Conservation (phyloP, 2,797 vertebrate genomes). For the Phoeniculus purpureus region DNA sequence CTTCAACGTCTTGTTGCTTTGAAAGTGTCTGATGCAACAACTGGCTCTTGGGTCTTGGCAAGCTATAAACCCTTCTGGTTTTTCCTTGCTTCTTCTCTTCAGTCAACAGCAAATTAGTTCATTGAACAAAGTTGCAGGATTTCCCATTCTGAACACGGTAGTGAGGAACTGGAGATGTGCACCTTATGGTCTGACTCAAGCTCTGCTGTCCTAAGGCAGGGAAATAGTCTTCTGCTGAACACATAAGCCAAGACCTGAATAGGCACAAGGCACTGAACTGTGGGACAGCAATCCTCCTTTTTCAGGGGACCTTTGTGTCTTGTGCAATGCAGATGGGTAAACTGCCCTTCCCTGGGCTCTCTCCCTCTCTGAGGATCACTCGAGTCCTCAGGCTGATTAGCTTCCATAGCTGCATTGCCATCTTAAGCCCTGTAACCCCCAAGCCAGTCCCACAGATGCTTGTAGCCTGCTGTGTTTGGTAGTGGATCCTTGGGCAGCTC, state of each 20-base stretch:
- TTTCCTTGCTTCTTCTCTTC: not conserved
- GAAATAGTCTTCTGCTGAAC: not conserved
- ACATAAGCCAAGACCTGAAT: not conserved
- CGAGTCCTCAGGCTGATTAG: not conserved
- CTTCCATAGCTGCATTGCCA: not conserved
- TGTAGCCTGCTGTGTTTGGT: not conserved
- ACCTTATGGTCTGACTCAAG: not conserved
- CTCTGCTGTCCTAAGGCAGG: not conserved
- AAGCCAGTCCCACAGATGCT: not conserved
- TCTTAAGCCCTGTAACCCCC: not conserved
- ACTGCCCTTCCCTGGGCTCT: not conserved
- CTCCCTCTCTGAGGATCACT: not conserved
- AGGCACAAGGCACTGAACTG: accelerated
- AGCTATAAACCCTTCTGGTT: not conserved
- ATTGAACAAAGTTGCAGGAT: not conserved
- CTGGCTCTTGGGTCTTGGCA: not conserved
- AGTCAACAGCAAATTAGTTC: not conserved
- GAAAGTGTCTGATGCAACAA: not conserved
- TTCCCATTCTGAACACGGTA: not conserved
- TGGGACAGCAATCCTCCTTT: accelerated
- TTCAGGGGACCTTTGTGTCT: not conserved
- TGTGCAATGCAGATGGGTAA: not conserved
- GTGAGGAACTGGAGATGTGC: not conserved
- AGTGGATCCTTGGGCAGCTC: not conserved
- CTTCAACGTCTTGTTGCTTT: not conserved